A percentile compares a stretch with the other conserved stretches of the same genome.
phyloP scores from a whole-genome alignment of 1,140 invertebrate genomes.

The Heliconius melpomene region DNA sequence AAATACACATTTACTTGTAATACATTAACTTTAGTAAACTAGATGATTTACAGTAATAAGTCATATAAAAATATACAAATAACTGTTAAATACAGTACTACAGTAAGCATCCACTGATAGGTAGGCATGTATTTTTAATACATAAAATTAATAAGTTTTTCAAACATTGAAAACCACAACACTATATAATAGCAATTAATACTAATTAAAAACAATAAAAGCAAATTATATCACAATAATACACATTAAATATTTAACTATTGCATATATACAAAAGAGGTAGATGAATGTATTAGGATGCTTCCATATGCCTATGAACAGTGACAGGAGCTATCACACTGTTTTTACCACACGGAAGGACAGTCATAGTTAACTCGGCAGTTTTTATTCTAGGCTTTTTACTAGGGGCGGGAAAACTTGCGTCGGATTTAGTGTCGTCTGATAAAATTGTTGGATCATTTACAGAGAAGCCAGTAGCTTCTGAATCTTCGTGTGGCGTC shows the following conservation, averaged over 20 bases:
- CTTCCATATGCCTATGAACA: conserved; percentile 91
- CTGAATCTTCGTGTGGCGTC: conserved; percentile 94
- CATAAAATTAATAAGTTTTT: not conserved
- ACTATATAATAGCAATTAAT: conserved; percentile 8
- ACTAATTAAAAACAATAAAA: conserved; percentile 19
- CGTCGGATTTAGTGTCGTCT: conserved; percentile 84
- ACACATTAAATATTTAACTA: conserved; percentile 35
- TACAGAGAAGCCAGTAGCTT: conserved; percentile 88
- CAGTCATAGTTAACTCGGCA: conserved; percentile 70
- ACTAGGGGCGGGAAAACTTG: conserved; percentile 83
- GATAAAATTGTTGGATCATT: conserved; percentile 83
- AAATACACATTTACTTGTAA: not conserved
- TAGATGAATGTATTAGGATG: conserved; percentile 75
- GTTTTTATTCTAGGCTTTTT: conserved; percentile 79
- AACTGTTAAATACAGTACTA: not conserved
- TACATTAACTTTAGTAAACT: not conserved
- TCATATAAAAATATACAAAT: conserved; percentile 15
- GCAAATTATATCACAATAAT: conserved; percentile 50
- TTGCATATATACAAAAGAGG: conserved; percentile 61
- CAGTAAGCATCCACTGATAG: not conserved
- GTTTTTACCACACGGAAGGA: conserved; percentile 82
- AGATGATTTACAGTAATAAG: not conserved
- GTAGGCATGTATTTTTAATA: conserved; percentile 21
- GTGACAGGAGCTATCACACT: conserved; percentile 93
- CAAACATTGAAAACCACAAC: conserved; percentile 22